Conservation (phyloP, 2,113 vertebrate species). For the Paedocypris sp. region DNA sequence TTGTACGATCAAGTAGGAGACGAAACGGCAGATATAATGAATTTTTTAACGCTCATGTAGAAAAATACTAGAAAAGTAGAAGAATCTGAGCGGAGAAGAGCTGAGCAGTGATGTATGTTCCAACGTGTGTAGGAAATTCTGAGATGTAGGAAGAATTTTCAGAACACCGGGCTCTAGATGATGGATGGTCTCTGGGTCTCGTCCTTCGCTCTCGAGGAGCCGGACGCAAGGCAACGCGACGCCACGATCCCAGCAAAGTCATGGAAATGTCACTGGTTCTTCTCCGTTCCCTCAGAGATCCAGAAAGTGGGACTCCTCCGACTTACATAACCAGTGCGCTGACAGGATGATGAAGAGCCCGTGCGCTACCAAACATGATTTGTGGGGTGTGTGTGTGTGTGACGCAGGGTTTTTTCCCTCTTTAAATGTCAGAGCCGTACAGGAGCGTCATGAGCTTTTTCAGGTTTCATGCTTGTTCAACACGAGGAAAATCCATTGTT, state of each 20-base stretch:
- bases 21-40: too few relatives aligned
- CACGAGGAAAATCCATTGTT: constrained; percentile 1
- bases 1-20: too few relatives aligned
- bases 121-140: too few relatives aligned
- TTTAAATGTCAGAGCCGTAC: background rate
- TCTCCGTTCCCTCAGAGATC: background rate
- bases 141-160: too few relatives aligned
- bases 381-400: background rate
- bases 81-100: too few relatives aligned
- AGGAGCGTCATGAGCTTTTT: background rate
- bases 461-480: constrained; percentile 2
- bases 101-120: too few relatives aligned
- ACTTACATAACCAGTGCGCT: constrained; percentile 4
- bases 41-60: too few relatives aligned
- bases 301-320: background rate
- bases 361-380: background rate
- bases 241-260: constrained; percentile 1
- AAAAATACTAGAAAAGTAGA: too few relatives aligned
- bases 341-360: constrained; percentile 14
- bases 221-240: background rate
- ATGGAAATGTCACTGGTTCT: background rate
- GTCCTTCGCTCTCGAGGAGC: background rate
- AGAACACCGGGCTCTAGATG: too few relatives aligned
- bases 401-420: background rate
- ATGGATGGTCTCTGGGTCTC: too few relatives aligned